Evolutionary conservation across 2,113 vertebrate genomes (phyloP).

Genomic region (Pollimyrus isidori): DNA sequence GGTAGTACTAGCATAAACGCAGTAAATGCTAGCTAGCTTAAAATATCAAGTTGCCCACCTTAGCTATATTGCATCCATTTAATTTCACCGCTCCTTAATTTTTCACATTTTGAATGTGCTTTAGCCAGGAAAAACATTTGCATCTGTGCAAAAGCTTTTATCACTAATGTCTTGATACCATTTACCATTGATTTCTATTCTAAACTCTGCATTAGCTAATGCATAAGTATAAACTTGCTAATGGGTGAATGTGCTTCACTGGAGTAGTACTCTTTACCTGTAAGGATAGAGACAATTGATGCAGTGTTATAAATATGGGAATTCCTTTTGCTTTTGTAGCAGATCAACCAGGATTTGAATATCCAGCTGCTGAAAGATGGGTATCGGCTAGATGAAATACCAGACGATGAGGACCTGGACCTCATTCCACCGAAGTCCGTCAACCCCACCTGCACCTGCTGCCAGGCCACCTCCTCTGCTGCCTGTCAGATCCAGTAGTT

Average conservation of each 20-base stretch:
- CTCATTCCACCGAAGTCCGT: slow-evolving; percentile 94
- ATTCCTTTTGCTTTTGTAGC: slow-evolving; percentile 61
- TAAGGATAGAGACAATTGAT: background rate
- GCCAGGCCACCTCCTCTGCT: slow-evolving; percentile 92
- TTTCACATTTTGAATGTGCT: background rate
- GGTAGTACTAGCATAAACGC: background rate
- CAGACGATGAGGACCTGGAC: slow-evolving; percentile 93
- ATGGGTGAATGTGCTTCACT: background rate
- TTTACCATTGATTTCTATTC: background rate
- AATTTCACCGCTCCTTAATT: background rate
- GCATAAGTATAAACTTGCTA: background rate
- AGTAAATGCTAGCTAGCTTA: background rate
- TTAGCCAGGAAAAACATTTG: background rate
- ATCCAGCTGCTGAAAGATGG: slow-evolving; percentile 98
- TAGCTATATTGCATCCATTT: background rate
- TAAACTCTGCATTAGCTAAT: background rate
- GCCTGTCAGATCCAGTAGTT: slow-evolving; percentile 97
- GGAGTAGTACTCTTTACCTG: background rate
- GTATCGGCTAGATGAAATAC: slow-evolving; percentile 95
- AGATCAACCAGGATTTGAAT: slow-evolving; percentile 99
- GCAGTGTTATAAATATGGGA: background rate
- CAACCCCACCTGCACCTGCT: slow-evolving; percentile 98
- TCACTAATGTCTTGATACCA: background rate
- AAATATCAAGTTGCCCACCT: background rate
- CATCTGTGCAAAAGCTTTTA: background rate